Percentiles rank a stretch among this genome's conserved stretches.
phyloP scores from a whole-genome alignment of 2,888 invertebrate genomes.

The Drosophila birchii region DNA sequence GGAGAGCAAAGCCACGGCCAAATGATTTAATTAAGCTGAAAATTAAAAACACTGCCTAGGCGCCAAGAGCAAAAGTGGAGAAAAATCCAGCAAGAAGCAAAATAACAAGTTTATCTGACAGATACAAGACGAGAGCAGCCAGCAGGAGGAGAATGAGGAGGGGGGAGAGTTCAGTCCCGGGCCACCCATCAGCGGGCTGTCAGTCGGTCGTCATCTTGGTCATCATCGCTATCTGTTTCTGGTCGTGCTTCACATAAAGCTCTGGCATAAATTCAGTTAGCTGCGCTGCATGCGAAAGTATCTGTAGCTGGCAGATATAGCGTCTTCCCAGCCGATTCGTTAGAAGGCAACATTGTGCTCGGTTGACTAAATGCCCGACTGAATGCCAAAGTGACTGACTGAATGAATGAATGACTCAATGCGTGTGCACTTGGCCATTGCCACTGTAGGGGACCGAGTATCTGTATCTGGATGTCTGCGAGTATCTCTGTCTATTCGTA shows the following conservation, averaged over 20 bases:
- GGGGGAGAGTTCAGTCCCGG: slow-evolving; percentile 54
- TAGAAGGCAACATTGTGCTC: slow-evolving; percentile 52
- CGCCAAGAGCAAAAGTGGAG: slow-evolving; percentile 48
- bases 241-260: slow-evolving; percentile 51
- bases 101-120: slow-evolving; percentile 45
- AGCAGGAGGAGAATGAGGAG: slow-evolving; percentile 4
- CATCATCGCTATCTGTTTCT: slow-evolving; percentile 23
- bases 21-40: slow-evolving; percentile 73
- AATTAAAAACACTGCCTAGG: slow-evolving; percentile 66
- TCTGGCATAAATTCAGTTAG: slow-evolving; percentile 79
- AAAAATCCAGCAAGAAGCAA: slow-evolving; percentile 7
- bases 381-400: slow-evolving; percentile 37
- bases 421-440: slow-evolving; percentile 71
- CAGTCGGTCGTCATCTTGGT: slow-evolving; percentile 56
- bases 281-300: slow-evolving; percentile 74
- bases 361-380: slow-evolving; percentile 66
- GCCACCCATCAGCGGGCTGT: slow-evolving; percentile 65
- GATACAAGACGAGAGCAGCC: slow-evolving; percentile 53
- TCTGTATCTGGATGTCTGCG: slow-evolving; percentile 3
- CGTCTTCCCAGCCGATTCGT: slow-evolving; percentile 55
- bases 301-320: slow-evolving; percentile 74
- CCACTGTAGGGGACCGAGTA: slow-evolving; percentile 25
- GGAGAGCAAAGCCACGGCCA: slow-evolving; percentile 15
- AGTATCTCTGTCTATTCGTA: slow-evolving; percentile 7
- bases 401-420: slow-evolving; percentile 44